Percentiles rank a stretch among this genome's conserved stretches.
phyloP scores from a whole-genome alignment of 2,888 invertebrate species.

The Conomelus anceps region DNA sequence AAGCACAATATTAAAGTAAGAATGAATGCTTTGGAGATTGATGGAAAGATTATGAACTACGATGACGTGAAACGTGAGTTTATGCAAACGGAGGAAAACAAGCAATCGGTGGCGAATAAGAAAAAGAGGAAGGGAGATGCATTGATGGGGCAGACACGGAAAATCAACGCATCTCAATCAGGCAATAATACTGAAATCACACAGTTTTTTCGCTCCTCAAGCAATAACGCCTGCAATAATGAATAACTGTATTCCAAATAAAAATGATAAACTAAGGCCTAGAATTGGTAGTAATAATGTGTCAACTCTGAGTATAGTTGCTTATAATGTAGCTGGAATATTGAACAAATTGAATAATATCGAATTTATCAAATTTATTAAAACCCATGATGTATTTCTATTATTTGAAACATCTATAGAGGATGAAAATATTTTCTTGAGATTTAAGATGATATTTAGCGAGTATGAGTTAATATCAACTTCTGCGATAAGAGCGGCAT shows the following conservation, averaged over 20 bases:
- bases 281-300: not conserved
- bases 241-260: not conserved
- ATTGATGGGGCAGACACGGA: not conserved
- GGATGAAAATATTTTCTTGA: not conserved
- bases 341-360: not conserved
- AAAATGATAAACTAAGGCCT: not conserved
- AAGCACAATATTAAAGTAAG: too few species aligned
- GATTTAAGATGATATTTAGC: too few species aligned
- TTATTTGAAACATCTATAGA: not conserved
- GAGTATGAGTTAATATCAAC: too few species aligned
- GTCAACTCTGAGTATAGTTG: not conserved
- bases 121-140: not conserved
- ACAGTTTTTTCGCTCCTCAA: not conserved
- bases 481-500: too few species aligned
- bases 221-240: not conserved
- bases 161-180: not conserved
- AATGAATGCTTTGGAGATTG: not conserved
- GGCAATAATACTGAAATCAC: not conserved
- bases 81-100: not conserved
- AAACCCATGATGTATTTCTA: not conserved
- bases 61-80: not conserved
- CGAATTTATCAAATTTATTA: not conserved
- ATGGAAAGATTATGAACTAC: not conserved
- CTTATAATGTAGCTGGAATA: not conserved
- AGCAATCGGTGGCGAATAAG: not conserved